Evolutionary conservation across 2,113 vertebrate species (phyloP).

Genomic region (Fulica atra): DNA sequence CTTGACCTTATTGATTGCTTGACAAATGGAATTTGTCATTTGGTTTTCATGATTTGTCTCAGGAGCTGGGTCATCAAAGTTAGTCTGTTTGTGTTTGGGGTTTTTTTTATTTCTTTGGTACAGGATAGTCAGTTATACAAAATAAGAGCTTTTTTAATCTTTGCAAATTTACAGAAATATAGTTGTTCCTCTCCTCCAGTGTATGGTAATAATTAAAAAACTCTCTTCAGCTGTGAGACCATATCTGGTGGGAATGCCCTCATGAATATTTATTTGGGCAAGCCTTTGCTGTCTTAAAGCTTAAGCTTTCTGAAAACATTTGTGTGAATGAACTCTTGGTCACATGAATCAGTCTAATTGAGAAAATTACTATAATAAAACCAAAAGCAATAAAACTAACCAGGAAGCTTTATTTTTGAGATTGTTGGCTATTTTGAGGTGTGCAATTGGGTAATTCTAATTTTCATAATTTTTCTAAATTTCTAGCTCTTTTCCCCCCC

Average conservation of each 20-base stretch:
- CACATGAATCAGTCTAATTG: not conserved
- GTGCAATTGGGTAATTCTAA: not conserved
- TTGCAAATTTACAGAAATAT: not conserved
- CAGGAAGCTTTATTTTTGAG: not conserved
- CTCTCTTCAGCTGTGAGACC: not conserved
- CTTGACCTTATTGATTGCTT: constrained; percentile 4
- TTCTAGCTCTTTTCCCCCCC: not conserved
- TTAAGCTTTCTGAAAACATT: not conserved
- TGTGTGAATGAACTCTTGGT: not conserved
- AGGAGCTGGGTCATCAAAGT: not conserved
- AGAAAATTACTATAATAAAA: not conserved
- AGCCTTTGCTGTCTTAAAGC: not conserved
- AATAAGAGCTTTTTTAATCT: not conserved
- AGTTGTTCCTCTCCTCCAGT: not conserved
- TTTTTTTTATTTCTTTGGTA: not conserved
- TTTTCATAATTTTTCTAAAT: not conserved
- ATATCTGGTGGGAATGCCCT: not conserved
- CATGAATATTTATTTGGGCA: not conserved
- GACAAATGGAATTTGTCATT: constrained; percentile 5
- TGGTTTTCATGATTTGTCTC: not conserved
- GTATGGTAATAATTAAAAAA: not conserved
- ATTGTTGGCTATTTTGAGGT: not conserved
- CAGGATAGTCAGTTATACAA: not conserved
- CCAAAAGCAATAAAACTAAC: not conserved
- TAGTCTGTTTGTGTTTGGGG: not conserved